Evolutionary conservation across 2,797 vertebrate genomes (phyloP), one percentile per base, ranked within the genome.

Genomic region (Pagetopsis macropterus): DNA sequence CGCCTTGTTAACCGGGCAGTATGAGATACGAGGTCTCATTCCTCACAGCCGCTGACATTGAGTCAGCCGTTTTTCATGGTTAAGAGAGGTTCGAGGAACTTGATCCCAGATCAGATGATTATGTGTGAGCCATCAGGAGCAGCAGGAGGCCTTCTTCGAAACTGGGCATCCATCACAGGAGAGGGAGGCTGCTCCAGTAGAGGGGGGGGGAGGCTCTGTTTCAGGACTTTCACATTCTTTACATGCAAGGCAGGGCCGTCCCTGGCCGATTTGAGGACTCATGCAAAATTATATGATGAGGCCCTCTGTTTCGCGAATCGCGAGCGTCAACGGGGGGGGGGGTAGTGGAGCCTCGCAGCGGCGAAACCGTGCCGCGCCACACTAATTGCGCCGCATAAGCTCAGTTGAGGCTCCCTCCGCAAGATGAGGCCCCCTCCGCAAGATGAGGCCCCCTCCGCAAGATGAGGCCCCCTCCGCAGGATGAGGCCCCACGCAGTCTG

Each of bases 51-150:
- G 14, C 75, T 70, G 79, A 87, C 84, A 82, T 79, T 50, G 75
- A 87, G 79, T 86, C 85, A 77, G 85, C 7, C 65, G 8, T 85
- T 86, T 72, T 76, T 81, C 68, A 51, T 83, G 83, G 86, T 91
- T 88, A 88, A 84, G 87, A 84, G 78, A 73, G 76, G 60, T 84
- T 85, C 13, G 65, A 69, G 79, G 72, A 90, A 89, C 75, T 75
- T 68, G 84, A 89, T 88, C 83, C 79, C 46, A 79, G 85, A 85
- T 83, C 81, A 70, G 87, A 81, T 84, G 82, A 85, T 87, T 70
- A 71, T 11, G 57, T 79, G 76, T 75, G 79, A 84, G 75, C 61
- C 73, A 75, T 81, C 77, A 50, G 82, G 71, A 85, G 83, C 79
- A 70, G 70, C 65, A 51, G 79, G 78, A 82, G 83, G 80, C 80